Evolutionary conservation across 1,140 invertebrate genomes (phyloP).

Genomic region (Laupala kohalensis): DNA sequence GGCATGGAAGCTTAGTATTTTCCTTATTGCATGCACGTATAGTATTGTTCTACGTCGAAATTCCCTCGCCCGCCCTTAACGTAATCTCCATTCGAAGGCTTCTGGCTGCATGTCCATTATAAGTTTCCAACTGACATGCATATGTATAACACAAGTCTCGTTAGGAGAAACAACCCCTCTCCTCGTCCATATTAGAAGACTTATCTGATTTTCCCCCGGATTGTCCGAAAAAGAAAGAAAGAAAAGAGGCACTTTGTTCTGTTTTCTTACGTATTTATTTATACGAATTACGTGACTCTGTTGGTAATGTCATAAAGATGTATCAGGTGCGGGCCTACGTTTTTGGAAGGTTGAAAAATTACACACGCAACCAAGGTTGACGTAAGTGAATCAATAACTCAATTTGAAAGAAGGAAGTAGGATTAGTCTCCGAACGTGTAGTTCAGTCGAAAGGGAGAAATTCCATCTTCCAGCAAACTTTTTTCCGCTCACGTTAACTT

Average conservation of each 20-base stretch:
- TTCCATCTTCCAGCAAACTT: too few species aligned
- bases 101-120: not conserved
- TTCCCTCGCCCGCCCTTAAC: not conserved
- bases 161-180: not conserved
- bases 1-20: too few species aligned
- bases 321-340: not conserved
- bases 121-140: not conserved
- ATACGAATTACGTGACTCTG: not conserved
- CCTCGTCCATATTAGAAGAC: not conserved
- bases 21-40: too few species aligned
- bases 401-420: too few species aligned
- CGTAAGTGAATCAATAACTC: too few species aligned
- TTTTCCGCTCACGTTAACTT: too few species aligned
- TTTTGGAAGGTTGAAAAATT: not conserved
- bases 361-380: not conserved
- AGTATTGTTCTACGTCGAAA: not conserved
- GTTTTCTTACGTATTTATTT: not conserved
- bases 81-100: not conserved
- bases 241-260: not conserved
- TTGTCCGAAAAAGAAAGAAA: not conserved
- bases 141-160: not conserved
- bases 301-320: not conserved
- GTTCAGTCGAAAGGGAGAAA: too few species aligned
- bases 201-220: not conserved
- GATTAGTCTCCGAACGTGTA: too few species aligned